Conservation (phyloP, 2,113 vertebrate species). For the Catharus fuscescens region DNA sequence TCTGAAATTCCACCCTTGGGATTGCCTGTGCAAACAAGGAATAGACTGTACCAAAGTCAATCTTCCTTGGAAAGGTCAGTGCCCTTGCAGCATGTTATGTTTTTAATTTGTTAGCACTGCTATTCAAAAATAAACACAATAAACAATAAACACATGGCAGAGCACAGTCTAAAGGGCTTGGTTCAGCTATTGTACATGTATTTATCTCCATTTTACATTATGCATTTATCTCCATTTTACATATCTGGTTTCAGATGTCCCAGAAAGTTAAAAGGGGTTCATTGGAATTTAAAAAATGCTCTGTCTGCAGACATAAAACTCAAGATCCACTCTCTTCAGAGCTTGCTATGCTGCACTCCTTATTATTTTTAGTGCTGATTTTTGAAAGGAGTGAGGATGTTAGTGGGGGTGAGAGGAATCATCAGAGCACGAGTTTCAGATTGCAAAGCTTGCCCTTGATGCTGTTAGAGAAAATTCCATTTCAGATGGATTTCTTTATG, state of each 20-base stretch:
- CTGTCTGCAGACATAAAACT: neutral
- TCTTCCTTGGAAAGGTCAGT: neutral
- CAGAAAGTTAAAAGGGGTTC: neutral
- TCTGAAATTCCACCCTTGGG: neutral
- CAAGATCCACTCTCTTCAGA: neutral
- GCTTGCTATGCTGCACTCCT: neutral
- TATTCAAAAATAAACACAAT: neutral
- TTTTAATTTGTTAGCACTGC: constrained; percentile 27
- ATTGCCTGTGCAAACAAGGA: neutral
- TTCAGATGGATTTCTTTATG: neutral
- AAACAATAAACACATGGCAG: neutral
- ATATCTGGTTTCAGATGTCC: neutral
- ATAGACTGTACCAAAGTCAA: neutral
- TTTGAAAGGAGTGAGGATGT: neutral
- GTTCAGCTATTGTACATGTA: neutral
- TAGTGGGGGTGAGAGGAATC: neutral
- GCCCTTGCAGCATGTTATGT: neutral
- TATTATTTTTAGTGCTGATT: neutral
- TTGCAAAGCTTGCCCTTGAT: neutral
- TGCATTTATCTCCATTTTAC: neutral
- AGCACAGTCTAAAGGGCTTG: neutral
- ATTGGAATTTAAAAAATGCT: neutral
- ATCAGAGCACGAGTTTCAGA: neutral
- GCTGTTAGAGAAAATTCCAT: neutral
- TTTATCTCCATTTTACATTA: neutral